Conservation (phyloP, 2,113 vertebrate genomes). For the Clarias batrachus region DNA sequence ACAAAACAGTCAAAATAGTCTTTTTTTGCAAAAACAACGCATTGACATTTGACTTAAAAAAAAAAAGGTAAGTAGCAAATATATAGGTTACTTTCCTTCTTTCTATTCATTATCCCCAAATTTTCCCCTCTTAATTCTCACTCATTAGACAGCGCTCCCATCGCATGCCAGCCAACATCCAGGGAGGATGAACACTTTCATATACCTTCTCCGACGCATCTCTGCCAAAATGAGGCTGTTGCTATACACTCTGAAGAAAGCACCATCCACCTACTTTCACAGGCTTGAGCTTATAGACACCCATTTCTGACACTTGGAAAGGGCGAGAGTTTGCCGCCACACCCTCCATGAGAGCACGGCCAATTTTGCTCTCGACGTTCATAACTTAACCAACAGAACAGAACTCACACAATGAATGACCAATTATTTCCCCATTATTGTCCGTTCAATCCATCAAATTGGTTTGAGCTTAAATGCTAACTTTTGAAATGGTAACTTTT, state of each 20-base stretch:
- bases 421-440: not conserved
- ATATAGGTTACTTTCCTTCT: too few species aligned
- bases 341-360: not conserved
- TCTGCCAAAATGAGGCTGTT: not conserved
- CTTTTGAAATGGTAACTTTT: not conserved
- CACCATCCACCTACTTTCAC: not conserved
- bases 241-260: not conserved
- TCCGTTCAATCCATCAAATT: not conserved
- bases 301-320: not conserved
- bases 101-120: accelerated
- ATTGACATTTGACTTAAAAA: not conserved
- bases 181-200: not conserved
- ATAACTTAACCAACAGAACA: not conserved
- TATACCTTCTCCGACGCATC: not conserved
- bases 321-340: not conserved
- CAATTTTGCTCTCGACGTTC: not conserved
- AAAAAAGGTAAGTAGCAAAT: not conserved
- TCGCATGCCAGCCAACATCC: not conserved
- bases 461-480: too few species aligned
- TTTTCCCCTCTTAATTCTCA: not conserved
- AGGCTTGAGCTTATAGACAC: not conserved
- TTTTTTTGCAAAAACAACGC: not conserved
- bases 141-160: not conserved
- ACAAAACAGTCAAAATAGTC: not conserved
- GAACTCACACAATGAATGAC: not conserved